Evolutionary conservation across 92 coral and sea anemone genomes (phyloP), one percentile per base, ranked within the genome.

Genomic region (Porites evermanni): DNA sequence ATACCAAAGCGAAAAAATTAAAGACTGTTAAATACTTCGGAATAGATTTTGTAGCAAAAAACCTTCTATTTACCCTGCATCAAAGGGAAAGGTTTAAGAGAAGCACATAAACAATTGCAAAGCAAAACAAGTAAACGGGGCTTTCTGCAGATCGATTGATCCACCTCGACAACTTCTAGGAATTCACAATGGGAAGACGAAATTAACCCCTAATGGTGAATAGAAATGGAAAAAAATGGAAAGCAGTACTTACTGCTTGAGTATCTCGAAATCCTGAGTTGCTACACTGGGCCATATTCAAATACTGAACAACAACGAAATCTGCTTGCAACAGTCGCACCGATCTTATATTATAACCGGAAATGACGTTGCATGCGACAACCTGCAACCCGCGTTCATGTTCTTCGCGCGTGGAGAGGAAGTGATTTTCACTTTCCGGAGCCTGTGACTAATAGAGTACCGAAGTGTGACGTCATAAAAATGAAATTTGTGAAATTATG

Each of bases 201-300:
- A 54, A 56, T 38, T 38, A 38, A 38, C 0, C 47, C 47, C 47
- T 38, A 3, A 56, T 11, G 61, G 13, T 56, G 17, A 14, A 14
- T 11, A 20, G 21, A 65, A 19, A 38, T 50, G 23, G 0, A 10
- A 21, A 53, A 26, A 17, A 26, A 69, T 7, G 17, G 56, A 56
- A n/a, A 20, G 6, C 3, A 29, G 38, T 44, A 83, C 87, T 72
- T 83, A 83, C 87, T 60, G 87, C 87, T 73, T 83, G 87, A 24
- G 87, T 38, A 73, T 83, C 87, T 50, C 87, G 79, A 38, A 72
- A 58, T 82, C 86, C 70, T 47, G 38, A 53, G 79, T 72, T 74
- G 63, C 64, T 83, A 20, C 76, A 51, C 64, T 83, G 72, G 20
- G 87, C 87, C 87, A 83, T 83, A 17, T 38, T 81, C 85, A 17